Evolutionary conservation across 1,140 invertebrate species (phyloP), one percentile per base, ranked within the genome.

Genomic region (Caenorhabditis latens): DNA sequence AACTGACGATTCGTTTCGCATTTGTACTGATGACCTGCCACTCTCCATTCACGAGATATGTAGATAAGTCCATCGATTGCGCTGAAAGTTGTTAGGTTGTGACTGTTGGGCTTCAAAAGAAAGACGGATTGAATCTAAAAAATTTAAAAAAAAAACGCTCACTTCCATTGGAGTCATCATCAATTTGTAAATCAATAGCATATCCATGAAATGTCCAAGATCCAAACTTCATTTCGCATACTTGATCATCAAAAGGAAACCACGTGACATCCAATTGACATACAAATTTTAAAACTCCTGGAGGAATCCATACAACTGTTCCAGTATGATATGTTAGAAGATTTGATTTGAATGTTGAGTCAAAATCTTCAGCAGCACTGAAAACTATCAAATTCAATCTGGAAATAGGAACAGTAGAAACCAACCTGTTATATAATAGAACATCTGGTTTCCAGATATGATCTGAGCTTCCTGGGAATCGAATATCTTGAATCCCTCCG

Each of bases 241-340:
- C 95, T 94, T 99, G 98, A 94, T 98, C 97, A 94, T 99, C 98
- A 94, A 99, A 99, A 84, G 98, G 98, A 94, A 99, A 99, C 97
- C 97, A 89, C 2, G 87, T 89, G 7, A 89, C 87, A 24, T 89
- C 87, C 8, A 88, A n/a, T 55, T 85, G 82, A 71, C 85, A 87
- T 6, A 85, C 88, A 46, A 90, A 90, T 61, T 90, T 90, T 9
- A 90, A 63, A 19, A 90, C 90, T 40, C 89, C 89, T 2, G 89
- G 89, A 14, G 89, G 89, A 65, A 90, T 89, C 89, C 89, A 90
- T 9, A 82, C 84, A 13, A 90, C 89, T 40, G 87, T 88, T 7
- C 89, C 89, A 0, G 55, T 87, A 61, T 85, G 40, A 55, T 90
- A 90, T 7, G 89, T 89, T 19, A 90, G 19, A 11, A 90, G 65